phyloP scores from a whole-genome alignment of 2,797 vertebrate genomes.

The Pagetopsis macropterus region DNA sequence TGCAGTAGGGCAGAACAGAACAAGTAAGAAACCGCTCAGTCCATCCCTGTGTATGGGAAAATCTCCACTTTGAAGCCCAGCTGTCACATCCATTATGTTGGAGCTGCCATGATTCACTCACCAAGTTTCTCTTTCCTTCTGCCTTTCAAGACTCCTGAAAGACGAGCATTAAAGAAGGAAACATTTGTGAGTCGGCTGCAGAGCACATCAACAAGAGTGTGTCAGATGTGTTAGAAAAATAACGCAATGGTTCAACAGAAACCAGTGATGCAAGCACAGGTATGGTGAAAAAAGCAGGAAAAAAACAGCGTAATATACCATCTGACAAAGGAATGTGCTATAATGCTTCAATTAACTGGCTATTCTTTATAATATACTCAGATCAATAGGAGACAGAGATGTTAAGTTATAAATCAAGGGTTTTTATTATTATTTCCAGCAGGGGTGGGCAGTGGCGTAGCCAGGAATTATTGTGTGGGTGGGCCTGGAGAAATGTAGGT shows the following conservation, averaged over 20 bases:
- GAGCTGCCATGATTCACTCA: not conserved
- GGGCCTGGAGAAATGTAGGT: no score
- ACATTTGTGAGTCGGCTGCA: constrained; percentile 1
- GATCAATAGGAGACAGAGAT: no score
- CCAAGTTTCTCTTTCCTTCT: not conserved
- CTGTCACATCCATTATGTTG: not conserved
- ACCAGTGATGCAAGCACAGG: no score
- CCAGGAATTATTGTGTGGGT: no score
- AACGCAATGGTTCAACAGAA: not conserved
- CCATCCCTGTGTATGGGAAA: not conserved
- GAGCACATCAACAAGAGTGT: not conserved
- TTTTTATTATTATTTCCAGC: no score
- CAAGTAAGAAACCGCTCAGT: not conserved
- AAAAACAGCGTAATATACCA: no score
- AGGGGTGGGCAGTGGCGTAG: no score
- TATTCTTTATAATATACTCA: no score
- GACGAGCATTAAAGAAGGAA: not conserved
- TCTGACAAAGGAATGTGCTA: no score
- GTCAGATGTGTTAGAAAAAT: constrained; percentile 16
- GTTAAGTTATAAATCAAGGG: no score
- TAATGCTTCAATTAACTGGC: no score
- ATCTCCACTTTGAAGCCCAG: not conserved
- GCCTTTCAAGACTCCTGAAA: not conserved
- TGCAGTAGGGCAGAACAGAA: not conserved
- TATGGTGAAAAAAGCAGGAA: no score